Evolutionary conservation across 2,797 vertebrate genomes (phyloP), one percentile per base, ranked within the genome.

Genomic region (Diceros bicornis): DNA sequence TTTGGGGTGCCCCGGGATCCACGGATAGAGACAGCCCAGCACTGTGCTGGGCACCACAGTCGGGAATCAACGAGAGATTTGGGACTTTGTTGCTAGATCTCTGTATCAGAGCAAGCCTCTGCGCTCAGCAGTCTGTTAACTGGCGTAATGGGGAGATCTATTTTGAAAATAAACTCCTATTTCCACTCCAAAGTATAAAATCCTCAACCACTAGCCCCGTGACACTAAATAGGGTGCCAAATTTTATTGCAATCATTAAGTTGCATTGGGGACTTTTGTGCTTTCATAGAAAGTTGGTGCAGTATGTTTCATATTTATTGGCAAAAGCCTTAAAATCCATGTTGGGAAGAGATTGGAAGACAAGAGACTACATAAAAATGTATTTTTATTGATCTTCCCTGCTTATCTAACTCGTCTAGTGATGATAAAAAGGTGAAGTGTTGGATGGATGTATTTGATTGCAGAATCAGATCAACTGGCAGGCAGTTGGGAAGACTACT

Each of bases 41-140:
- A 4, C 2, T 13, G 55, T 8, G 34, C 21, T 1, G 64, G 47
- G 16, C 6, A 8, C 23, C 1, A 41, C 10, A 1, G 59, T 16
- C 14, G 3, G 3, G 34, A 8, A 6, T 13, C 5, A 9, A 17
- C 1, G n/a, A 4, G 4, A 34, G 18, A 13, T 8, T 25, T 3
- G 7, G 44, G 52, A 34, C 32, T 21, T 50, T 17, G 32, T 66
- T 4, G 2, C 32, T 2, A 52, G 44, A 25, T 16, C 16, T 52
- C 25, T 27, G 12, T 21, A 32, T 11, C n/a, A 16, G 10, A 25
- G 32, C 50, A 21, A 18, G 21, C 37, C 4, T 66, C 64, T 17
- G 4, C 7, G 2, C 21, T 9, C 16, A 12, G 23, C 2, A 1
- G 12, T 1, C 50, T 18, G 27, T n/a, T 18, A 11, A 6, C 44